Conservation (phyloP, 2,888 invertebrate species). For the Frankliniella intonsa region DNA sequence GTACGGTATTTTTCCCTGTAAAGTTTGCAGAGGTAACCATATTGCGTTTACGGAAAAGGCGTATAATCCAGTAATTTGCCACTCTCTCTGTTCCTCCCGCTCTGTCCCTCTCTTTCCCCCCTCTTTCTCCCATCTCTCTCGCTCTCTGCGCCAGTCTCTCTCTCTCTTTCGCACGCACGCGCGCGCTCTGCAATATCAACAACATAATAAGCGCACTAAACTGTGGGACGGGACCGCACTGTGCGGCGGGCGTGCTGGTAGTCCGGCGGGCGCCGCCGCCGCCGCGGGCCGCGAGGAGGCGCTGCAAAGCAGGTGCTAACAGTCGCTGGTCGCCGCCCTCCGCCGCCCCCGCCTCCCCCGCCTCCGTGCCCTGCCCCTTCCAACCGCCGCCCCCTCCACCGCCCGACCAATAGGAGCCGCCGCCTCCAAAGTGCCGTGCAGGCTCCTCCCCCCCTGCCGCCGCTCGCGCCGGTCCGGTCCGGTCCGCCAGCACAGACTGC, state of each 20-base stretch:
- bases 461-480: not conserved
- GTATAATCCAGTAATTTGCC: not conserved
- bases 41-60: too few relatives aligned
- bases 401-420: not conserved
- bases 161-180: too few relatives aligned
- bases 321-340: not conserved
- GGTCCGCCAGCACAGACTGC: not conserved
- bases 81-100: conserved; percentile 30
- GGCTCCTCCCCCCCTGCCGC: not conserved
- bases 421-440: not conserved
- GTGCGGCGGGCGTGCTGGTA: not conserved
- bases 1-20: too few relatives aligned
- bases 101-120: conserved; percentile 31
- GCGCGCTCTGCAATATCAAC: too few relatives aligned
- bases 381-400: not conserved
- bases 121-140: not conserved
- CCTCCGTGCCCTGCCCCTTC: not conserved
- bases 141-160: not conserved
- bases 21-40: too few relatives aligned
- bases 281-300: not conserved
- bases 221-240: too few relatives aligned
- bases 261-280: not conserved
- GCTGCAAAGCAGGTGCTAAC: conserved; percentile 22
- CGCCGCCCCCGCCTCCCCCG: not conserved
- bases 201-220: too few relatives aligned